Evolutionary conservation across 2,797 vertebrate genomes (phyloP).

Genomic region (Acanthornis magna): DNA sequence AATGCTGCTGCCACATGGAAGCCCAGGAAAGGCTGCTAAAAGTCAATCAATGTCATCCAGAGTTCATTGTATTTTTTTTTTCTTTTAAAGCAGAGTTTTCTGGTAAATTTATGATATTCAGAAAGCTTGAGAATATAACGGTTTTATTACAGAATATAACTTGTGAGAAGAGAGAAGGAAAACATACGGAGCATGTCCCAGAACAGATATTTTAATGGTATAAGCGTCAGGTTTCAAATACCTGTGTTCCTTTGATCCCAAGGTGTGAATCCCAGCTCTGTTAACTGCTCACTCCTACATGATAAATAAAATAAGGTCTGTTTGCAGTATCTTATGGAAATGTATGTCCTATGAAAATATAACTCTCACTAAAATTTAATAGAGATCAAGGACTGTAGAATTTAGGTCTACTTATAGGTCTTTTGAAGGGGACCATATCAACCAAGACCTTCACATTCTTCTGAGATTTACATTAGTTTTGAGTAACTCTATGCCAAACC

Average conservation of each 20-base stretch:
- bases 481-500: neutral
- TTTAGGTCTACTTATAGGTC: neutral
- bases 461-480: neutral
- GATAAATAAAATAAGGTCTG: neutral
- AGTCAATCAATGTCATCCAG: neutral
- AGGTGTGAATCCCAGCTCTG: slow-evolving; percentile 21
- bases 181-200: neutral
- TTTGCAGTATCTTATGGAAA: neutral
- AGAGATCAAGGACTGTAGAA: neutral
- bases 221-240: slow-evolving; percentile 36
- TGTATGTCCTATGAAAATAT: neutral
- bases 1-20: neutral
- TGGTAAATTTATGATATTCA: neutral
- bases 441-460: neutral
- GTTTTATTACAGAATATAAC: slow-evolving; percentile 2
- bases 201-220: neutral
- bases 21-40: neutral
- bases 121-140: neutral
- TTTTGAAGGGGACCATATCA: neutral
- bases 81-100: neutral
- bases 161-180: neutral
- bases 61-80: neutral
- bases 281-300: neutral
- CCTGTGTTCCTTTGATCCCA: slow-evolving; percentile 29
- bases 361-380: neutral